phyloP scores from a whole-genome alignment of 2,797 vertebrate species.

The Pterois miles region DNA sequence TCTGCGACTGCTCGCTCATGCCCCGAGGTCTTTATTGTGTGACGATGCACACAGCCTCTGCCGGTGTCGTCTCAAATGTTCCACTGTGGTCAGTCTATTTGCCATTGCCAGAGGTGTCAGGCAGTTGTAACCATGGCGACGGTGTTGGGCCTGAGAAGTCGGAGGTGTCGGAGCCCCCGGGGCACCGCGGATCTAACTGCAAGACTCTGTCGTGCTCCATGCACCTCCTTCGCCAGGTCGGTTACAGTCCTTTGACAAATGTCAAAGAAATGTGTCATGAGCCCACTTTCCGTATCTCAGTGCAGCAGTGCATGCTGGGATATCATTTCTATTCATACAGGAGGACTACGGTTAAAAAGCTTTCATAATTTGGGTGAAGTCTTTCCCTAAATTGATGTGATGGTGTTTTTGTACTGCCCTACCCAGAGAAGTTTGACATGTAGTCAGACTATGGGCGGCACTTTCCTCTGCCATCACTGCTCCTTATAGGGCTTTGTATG shows the following conservation, averaged over 20 bases:
- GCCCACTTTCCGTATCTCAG: neutral
- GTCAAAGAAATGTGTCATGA: conserved; percentile 30
- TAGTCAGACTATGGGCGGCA: neutral
- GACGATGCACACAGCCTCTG: conserved; percentile 63
- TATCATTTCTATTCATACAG: neutral
- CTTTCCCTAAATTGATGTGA: neutral
- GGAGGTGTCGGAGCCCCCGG: conserved; percentile 54
- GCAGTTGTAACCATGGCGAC: conserved; percentile 77
- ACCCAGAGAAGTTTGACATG: neutral
- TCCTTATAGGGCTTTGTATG: neutral
- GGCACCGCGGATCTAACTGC: conserved; percentile 57
- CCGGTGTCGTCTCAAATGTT: conserved; percentile 72
- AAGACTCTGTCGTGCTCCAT: conserved; percentile 35
- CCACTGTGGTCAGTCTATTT: conserved; percentile 71
- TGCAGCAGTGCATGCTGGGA: neutral
- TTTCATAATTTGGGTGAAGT: neutral
- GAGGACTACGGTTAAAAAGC: too few species aligned
- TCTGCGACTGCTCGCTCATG: conserved; percentile 4
- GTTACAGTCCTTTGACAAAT: conserved; percentile 27
- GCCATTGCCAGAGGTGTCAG: conserved; percentile 65
- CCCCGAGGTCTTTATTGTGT: conserved; percentile 65
- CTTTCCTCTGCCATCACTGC: neutral
- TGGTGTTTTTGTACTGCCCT: neutral
- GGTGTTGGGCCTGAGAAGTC: conserved; percentile 48
- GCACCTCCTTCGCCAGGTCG: conserved; percentile 38